Evolutionary conservation across 2,113 vertebrate genomes (phyloP), one percentile per base, ranked within the genome.

Genomic region (Chroicocephalus ridibundus): DNA sequence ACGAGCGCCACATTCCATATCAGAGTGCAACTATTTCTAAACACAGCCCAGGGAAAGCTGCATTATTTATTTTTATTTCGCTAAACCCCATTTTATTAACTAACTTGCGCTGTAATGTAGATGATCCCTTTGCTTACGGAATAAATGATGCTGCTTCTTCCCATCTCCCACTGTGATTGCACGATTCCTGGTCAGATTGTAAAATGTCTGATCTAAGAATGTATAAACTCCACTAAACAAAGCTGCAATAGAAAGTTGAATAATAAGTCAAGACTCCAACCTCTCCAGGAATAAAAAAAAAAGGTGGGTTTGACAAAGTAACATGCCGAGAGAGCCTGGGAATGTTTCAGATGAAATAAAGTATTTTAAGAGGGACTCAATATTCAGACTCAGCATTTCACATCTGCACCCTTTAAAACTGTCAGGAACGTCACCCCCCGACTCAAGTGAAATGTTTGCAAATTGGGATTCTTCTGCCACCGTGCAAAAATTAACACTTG

Each of bases 401-500:
- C 77, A 91, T 91, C 83, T 82, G 58, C 21, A 6, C 64, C 42
- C 42, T 62, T 77, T 34, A 86, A 90, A 86, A 58, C 61, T 49
- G 94, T 68, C 84, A 84, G 36, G 18, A 82, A 70, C 82, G 42
- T 94, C 80, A 94, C 62, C 58, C 44, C 44, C 94, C 64, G 55
- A 85, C 81, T 72, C 81, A 47, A 91, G 74, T 0, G 1, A 95
- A 94, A 90, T 34, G 42, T 77, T 89, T 12, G 2, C 66, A 13
- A 90, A 82, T 16, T 58, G 31, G 49, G 81, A 77, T 76, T 93
- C 57, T 95, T 86, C 62, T 72, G 55, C 74, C 47, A 44, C 31
- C 0, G 5, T 66, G 95, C 42, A 66, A 97, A 94, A 97, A 96
- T 96, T 69, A 82, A 85, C 97, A 96, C 96, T 95, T 94, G 74